Conservation (phyloP, 2,888 invertebrate species). For the Lomographa bimaculata region DNA sequence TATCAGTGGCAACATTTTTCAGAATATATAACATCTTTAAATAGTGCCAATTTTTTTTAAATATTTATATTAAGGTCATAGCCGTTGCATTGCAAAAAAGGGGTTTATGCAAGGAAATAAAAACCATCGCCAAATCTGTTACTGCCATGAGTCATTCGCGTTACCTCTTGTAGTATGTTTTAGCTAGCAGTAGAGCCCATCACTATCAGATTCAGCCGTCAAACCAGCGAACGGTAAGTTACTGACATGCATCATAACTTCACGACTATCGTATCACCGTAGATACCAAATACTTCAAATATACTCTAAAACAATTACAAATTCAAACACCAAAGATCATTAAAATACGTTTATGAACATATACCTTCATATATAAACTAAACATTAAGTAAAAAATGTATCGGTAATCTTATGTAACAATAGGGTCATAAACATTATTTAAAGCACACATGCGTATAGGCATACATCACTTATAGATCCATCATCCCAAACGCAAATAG, state of each 20-base stretch:
- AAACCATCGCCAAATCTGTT: slow-evolving; percentile 54
- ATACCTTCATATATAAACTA: too few species aligned
- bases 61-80: too few species aligned
- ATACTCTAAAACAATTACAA: not conserved
- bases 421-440: too few species aligned
- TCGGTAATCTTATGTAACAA: too few species aligned
- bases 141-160: slow-evolving; percentile 62
- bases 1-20: too few species aligned
- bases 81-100: too few species aligned
- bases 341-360: too few species aligned
- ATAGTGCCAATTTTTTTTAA: too few species aligned
- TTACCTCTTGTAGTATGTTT: slow-evolving; percentile 66
- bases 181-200: slow-evolving; percentile 61
- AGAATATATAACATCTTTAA: too few species aligned
- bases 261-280: slow-evolving; percentile 14
- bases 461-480: slow-evolving; percentile 6
- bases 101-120: too few species aligned
- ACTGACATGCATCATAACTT: slow-evolving; percentile 34
- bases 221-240: slow-evolving; percentile 47
- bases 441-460: slow-evolving; percentile 18
- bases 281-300: slow-evolving; percentile 3
- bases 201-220: slow-evolving; percentile 54
- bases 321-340: too few species aligned
- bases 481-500: slow-evolving; percentile 2
- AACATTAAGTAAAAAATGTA: too few species aligned